Evolutionary conservation across 2,797 vertebrate species (phyloP), one percentile per base, ranked within the genome.

Genomic region (Smutsia temminckii): DNA sequence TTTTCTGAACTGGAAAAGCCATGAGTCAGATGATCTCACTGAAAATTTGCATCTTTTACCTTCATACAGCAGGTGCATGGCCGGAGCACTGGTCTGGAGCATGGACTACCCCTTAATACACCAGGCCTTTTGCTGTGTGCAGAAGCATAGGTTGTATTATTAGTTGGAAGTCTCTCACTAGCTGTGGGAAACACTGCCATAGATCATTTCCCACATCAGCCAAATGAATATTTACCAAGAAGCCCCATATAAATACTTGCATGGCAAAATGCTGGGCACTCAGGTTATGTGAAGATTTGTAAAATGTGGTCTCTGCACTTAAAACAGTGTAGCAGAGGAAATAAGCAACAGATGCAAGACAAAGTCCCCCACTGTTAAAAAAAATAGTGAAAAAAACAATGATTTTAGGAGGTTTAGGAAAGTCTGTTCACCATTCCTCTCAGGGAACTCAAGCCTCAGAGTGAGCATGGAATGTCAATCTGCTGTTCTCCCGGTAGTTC

Each of bases 361-460:
- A 55, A 32, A 71, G 57, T 23, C 12, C 40, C 40, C 7, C 32
- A 5, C 14, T 20, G 8, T 66, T 34, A 34, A 40, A 2, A 11
- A 27, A n/a, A 75, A 27, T 66, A 49, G 32, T 21, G 37, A 49
- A 68, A 55, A 66, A 83, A 92, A 42, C 34, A 23, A 1, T 37
- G 46, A 53, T 21, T 46, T 46, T 64, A 29, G 12, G 4, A 27
- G 2, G 2, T 20, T 69, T 57, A 27, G 42, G 23, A 61, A 27
- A 57, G 32, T 55, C 46, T 42, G 3, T 53, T 57, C 14, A 18
- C n/a, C 57, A 6, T 25, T 85, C 37, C 37, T 14, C 8, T 46
- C 6, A 0, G 34, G 77, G 61, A 77, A 9, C 34, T 0, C 8
- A 8, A 0, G 12, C 75, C 77, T 86, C 37, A 9, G 9, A 8